Evolutionary conservation across 2,888 invertebrate species (phyloP).

Genomic region (Melangyna quadrimaculata): DNA sequence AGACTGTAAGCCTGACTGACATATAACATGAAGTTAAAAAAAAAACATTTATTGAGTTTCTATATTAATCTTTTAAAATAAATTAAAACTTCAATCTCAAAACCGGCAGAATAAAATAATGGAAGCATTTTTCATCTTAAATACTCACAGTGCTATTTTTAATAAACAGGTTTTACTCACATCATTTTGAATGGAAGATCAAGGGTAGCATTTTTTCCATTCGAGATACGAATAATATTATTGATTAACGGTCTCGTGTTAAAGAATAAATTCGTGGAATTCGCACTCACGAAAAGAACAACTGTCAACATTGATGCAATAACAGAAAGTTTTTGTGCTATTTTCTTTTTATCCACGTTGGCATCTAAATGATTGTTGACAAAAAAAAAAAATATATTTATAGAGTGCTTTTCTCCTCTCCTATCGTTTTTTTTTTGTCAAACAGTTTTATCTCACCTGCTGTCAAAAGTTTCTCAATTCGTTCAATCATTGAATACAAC

Average conservation of each 20-base stretch:
- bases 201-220: constrained; percentile 72
- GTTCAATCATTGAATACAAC: constrained; percentile 73
- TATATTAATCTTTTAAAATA: too few relatives aligned
- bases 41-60: too few relatives aligned
- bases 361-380: constrained; percentile 10
- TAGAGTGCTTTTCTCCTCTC: background rate
- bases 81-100: too few relatives aligned
- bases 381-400: background rate
- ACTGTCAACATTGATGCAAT: constrained; percentile 73
- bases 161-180: too few relatives aligned
- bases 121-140: too few relatives aligned
- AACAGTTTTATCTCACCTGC: constrained; percentile 68
- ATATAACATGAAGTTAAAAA: too few relatives aligned
- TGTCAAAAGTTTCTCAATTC: constrained; percentile 74
- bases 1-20: too few relatives aligned
- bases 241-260: constrained; percentile 75
- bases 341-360: constrained; percentile 72
- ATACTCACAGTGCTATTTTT: too few relatives aligned
- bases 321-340: constrained; percentile 74
- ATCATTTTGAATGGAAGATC: constrained; percentile 77
- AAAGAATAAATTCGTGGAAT: constrained; percentile 75
- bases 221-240: constrained; percentile 72
- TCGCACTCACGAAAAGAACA: constrained; percentile 74
- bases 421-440: background rate
- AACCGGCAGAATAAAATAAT: too few relatives aligned